A percentile compares a stretch with the other conserved stretches of the same genome.
Conservation (phyloP, 2,888 invertebrate genomes). For the Leistus spinibarbis region DNA sequence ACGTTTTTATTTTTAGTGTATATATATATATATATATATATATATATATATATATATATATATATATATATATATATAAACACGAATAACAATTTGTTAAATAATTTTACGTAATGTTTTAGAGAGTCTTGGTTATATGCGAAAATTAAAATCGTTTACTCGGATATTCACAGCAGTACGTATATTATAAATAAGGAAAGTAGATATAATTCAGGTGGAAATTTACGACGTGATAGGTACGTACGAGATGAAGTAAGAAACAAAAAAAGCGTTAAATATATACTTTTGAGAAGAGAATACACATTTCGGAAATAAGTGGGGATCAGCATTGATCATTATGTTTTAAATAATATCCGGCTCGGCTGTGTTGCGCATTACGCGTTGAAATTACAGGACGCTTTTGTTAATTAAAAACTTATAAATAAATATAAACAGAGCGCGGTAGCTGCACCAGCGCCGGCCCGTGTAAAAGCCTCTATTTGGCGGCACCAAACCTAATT, state of each 20-base stretch:
- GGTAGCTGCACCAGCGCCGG: not conserved
- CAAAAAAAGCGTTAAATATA: not conserved
- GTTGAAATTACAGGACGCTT: conserved; percentile 19
- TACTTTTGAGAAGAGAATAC: not conserved
- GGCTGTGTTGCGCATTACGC: not conserved
- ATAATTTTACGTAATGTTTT: not conserved
- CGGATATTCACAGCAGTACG: not conserved
- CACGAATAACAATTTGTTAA: no score
- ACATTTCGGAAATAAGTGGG: conserved; percentile 6
- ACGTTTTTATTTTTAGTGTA: no score
- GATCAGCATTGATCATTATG: not conserved
- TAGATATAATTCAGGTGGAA: not conserved
- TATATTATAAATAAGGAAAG: not conserved
- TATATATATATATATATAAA: no score
- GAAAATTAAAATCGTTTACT: not conserved
- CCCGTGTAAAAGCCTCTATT: conserved; percentile 6
- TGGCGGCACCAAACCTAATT: conserved; percentile 7
- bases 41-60: no score
- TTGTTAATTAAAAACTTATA: conserved; percentile 20
- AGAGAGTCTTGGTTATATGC: not conserved
- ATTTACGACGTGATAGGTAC: conserved; percentile 2
- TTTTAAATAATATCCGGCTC: conserved; percentile 20
- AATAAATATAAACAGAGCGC: conserved; percentile 5
- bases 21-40: no score
- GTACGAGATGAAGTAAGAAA: not conserved